These are phyloP conservation scores for Manis pentadactyla DNA, from an alignment of 2,797 vertebrate genomes.

Conservation along the genomic window DNA sequence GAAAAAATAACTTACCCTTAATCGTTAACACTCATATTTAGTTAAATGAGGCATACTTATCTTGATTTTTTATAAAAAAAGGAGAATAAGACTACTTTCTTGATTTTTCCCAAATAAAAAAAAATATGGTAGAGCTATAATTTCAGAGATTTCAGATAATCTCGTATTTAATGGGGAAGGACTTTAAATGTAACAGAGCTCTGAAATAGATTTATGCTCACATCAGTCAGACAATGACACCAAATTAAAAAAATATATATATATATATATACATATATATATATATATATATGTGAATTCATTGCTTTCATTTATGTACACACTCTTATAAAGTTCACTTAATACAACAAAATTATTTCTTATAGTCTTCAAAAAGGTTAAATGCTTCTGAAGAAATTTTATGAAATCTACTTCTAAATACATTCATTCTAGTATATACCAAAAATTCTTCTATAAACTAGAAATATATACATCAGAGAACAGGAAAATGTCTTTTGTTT, in stretches of 20 bases:
- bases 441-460: not conserved
- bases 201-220: not conserved
- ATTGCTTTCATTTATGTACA: not conserved
- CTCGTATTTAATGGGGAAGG: not conserved
- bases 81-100: not conserved
- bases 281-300: not conserved
- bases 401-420: not conserved
- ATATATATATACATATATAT: not conserved
- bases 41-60: not conserved
- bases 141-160: no score
- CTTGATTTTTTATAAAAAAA: not conserved
- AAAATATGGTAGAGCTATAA: not conserved
- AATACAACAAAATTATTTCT: not conserved
- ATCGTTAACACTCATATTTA: not conserved
- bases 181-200: not conserved
- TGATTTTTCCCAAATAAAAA: not conserved
- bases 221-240: not conserved
- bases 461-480: not conserved
- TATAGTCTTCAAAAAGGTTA: not conserved
- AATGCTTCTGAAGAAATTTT: not conserved
- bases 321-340: not conserved
- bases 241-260: no score
- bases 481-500: not conserved
- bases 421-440: not conserved
- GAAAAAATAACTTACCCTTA: not conserved